phyloP scores from a whole-genome alignment of 2,888 invertebrate species.

The Megastigmus dorsalis region DNA sequence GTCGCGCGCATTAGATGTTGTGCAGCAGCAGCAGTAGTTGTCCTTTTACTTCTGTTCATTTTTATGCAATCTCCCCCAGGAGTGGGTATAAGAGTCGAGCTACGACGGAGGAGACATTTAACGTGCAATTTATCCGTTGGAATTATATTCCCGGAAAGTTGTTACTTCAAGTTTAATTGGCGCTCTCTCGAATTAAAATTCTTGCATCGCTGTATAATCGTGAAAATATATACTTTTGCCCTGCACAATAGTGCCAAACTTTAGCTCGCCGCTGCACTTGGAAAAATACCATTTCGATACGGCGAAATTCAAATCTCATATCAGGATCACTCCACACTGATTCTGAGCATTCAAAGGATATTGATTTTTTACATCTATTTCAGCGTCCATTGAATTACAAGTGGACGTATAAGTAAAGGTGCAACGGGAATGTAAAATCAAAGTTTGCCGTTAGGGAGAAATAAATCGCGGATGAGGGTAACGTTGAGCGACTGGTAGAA shows the following conservation, averaged over 20 bases:
- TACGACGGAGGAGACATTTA: too few relatives aligned
- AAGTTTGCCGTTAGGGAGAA: not conserved
- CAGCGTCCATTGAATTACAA: too few relatives aligned
- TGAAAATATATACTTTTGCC: not conserved
- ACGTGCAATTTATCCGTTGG: not conserved
- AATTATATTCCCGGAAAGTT: constrained; percentile 11
- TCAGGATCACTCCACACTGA: not conserved
- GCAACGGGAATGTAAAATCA: too few relatives aligned
- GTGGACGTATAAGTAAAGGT: too few relatives aligned
- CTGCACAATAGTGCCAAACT: not conserved
- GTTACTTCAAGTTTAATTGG: constrained; percentile 18
- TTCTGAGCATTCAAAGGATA: not conserved
- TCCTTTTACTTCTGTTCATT: not conserved
- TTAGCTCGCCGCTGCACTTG: too few relatives aligned
- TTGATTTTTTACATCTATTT: not conserved
- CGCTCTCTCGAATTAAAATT: constrained; percentile 17
- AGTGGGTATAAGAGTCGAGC: too few relatives aligned
- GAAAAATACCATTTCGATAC: too few relatives aligned
- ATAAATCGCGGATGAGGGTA: not conserved
- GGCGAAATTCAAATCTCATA: too few relatives aligned
- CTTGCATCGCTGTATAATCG: not conserved
- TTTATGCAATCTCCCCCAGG: not conserved
- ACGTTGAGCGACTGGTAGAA: too few relatives aligned
- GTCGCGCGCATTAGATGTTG: not conserved
- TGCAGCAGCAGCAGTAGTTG: not conserved